A percentile compares a stretch with the other conserved stretches of the same genome.
These are phyloP conservation scores for Phalacrocorax carbo DNA, from an alignment of 2,113 vertebrate genomes.

Conservation along the genomic window DNA sequence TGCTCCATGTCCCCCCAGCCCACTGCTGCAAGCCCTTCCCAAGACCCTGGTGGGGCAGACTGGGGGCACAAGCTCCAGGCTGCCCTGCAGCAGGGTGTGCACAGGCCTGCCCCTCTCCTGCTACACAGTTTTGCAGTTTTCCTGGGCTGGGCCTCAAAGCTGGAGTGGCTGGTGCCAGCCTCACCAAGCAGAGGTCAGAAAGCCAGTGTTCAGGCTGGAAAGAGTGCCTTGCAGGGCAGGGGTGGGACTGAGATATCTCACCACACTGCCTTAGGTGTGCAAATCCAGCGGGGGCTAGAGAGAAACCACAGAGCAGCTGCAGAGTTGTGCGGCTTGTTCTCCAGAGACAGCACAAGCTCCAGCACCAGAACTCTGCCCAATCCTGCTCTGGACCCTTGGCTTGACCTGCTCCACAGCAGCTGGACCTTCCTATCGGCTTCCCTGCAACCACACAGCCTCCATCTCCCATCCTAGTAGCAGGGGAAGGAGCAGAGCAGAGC, in stretches of 20 bases:
- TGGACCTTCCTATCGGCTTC: not conserved
- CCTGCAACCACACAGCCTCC: not conserved
- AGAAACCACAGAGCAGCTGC: not conserved
- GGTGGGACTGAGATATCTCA: not conserved
- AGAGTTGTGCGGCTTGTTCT: not conserved
- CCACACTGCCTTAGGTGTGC: not conserved
- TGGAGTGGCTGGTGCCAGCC: not conserved
- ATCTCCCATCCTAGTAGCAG: not conserved
- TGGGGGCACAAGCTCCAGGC: not conserved
- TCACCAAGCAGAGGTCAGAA: not conserved
- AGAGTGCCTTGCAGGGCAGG: rapidly evolving
- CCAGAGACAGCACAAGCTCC: not conserved
- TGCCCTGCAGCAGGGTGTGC: not conserved
- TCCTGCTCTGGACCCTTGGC: not conserved
- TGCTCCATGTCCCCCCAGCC: not conserved
- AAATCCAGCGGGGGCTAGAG: not conserved
- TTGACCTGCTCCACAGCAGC: not conserved
- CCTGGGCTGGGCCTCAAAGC: not conserved
- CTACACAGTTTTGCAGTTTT: not conserved
- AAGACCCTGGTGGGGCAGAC: rapidly evolving
- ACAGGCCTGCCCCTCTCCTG: not conserved
- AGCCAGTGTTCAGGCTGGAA: not conserved
- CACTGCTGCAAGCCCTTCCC: not conserved
- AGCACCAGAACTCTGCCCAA: not conserved
- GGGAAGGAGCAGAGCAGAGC: not conserved